Evolutionary conservation across 2,888 invertebrate genomes (phyloP).

Genomic region (Aradus depressus): DNA sequence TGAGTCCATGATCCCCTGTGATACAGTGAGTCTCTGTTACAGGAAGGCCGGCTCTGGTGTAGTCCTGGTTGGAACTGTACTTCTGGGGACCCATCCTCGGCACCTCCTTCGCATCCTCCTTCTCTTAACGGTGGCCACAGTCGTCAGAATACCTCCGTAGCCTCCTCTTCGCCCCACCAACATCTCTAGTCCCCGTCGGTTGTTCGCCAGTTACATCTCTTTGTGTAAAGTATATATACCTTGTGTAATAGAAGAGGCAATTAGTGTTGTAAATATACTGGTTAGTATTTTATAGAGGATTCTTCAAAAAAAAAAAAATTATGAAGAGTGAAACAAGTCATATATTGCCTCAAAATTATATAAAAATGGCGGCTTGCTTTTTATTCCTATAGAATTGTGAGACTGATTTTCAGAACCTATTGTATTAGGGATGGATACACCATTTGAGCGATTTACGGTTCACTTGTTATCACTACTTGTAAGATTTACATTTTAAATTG

Average conservation of each 20-base stretch:
- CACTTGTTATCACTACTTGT: conserved; percentile 1
- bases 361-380: too few relatives aligned
- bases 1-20: background rate
- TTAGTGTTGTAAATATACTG: too few relatives aligned
- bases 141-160: conserved; percentile 25
- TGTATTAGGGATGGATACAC: conserved; percentile 7
- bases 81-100: conserved; percentile 14
- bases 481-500: background rate
- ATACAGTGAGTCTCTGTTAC: background rate
- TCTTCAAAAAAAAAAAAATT: too few relatives aligned
- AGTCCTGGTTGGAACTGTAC: conserved; percentile 19
- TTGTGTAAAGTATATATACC: too few relatives aligned
- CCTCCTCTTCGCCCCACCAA: conserved; percentile 9
- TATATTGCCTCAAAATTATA: too few relatives aligned
- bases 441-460: conserved; percentile 19
- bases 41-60: conserved; percentile 24
- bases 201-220: too few relatives aligned
- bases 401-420: conserved; percentile 16
- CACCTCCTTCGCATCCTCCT: conserved; percentile 22
- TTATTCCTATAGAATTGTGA: conserved; percentile 19
- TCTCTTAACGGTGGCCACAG: conserved; percentile 25
- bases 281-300: too few relatives aligned
- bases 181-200: conserved; percentile 14
- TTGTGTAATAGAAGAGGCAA: too few relatives aligned
- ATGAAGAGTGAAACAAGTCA: too few relatives aligned